Evolutionary conservation across 2,888 invertebrate genomes (phyloP), one percentile per base, ranked within the genome.

Genomic region (Ophraella communa): DNA sequence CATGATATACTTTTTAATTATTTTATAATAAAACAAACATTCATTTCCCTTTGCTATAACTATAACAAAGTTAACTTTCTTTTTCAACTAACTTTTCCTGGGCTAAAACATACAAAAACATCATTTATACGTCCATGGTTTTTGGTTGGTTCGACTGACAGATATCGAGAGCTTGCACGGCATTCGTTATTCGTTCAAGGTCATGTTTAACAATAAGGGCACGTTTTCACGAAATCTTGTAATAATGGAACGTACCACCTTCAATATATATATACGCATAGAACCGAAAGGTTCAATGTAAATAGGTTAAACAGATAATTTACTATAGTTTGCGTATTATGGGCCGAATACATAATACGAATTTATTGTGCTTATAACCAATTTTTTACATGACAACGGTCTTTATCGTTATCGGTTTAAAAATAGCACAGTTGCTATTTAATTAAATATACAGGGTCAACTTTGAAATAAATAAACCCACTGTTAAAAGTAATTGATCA

Each of bases 181-280:
- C 49, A 49, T 49, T 49, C 23, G 45, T 47, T 47, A 47, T 47
- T 47, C 20, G 21, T 47, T 47, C 45, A 47, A 47, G 45, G 49
- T 49, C 24, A 27, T 49, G 23, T 17, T 49, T 49, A 17, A 49
- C 49, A 24, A 24, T 23, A 49, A 49, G 49, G 27, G n/a, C 49
- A 49, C 49, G 23, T 49, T 49, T 49, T 49, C 49, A 49, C 49
- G 49, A 27, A 49, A 27, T 49, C 49, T 17, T 49, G 17, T 24
- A 49, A 49, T 49, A 23, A 49, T 49, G 27, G 27, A 49, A 49
- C 23, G 5, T 27, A 24, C n/a, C 23, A 21, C 5, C 21, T 23
- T 49, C 47, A 14, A 49, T 49, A 49, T 23, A n/a, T n/a, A 3
- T 49, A 17, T 39, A 49, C 49, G 49, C 17, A 49, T 24, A 3